phyloP scores from a whole-genome alignment of 2,888 invertebrate species.

The Prosopocoilus inquinatus region DNA sequence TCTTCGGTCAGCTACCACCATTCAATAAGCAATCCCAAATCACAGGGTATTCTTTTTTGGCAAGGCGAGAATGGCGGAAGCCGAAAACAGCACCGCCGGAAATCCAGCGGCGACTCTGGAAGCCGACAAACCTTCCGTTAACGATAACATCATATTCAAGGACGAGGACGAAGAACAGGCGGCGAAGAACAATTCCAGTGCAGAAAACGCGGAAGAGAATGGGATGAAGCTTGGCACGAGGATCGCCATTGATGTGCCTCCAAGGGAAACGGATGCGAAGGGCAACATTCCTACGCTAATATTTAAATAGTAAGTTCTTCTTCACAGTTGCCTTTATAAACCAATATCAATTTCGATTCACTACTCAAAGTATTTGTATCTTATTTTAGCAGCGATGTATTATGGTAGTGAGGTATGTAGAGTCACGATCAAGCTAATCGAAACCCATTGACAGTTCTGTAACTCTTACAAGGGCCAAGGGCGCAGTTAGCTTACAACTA shows the following conservation, averaged over 20 bases:
- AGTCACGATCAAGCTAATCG: too few relatives aligned
- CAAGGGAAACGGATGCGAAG: constrained; percentile 11
- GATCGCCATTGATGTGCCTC: constrained; percentile 6
- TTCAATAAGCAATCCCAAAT: too few relatives aligned
- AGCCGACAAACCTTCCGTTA: background rate
- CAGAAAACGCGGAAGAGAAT: too few relatives aligned
- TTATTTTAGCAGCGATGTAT: too few relatives aligned
- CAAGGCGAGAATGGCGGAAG: background rate
- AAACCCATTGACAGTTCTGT: too few relatives aligned
- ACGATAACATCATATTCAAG: background rate
- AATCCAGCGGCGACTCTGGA: background rate
- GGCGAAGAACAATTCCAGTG: background rate
- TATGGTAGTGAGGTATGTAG: too few relatives aligned
- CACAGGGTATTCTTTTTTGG: too few relatives aligned
- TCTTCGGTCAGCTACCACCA: too few relatives aligned
- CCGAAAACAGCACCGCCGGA: background rate
- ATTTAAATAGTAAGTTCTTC: constrained; percentile 5
- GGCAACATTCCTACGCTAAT: constrained; percentile 5
- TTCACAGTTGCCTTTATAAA: background rate
- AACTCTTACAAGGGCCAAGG: too few relatives aligned
- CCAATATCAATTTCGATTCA: too few relatives aligned
- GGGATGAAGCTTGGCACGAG: background rate
- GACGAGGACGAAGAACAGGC: background rate
- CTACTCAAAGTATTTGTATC: too few relatives aligned
- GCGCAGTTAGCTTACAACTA: too few relatives aligned